A percentile compares a stretch with the other conserved stretches of the same genome.
Evolutionary conservation across 2,888 invertebrate species (phyloP).

Genomic region (Cosmorhoe ocellata): DNA sequence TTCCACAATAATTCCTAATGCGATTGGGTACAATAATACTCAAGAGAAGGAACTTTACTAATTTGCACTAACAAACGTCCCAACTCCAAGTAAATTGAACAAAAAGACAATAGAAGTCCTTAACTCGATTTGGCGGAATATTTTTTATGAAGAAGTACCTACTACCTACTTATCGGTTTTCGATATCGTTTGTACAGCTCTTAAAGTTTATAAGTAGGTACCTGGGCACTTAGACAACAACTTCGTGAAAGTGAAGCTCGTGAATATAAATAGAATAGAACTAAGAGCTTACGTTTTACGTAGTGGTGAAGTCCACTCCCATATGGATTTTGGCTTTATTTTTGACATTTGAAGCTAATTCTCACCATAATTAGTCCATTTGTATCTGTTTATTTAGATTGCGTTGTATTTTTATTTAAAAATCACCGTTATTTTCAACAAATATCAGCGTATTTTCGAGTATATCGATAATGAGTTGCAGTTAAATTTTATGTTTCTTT

Average conservation of each 20-base stretch:
- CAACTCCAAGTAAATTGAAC: slow-evolving; percentile 17
- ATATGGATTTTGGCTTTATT: too few relatives aligned
- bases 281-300: too few relatives aligned
- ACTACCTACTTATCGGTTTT: slow-evolving; percentile 33
- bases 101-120: slow-evolving; percentile 25
- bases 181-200: slow-evolving; percentile 28
- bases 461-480: too few relatives aligned
- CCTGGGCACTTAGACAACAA: neutral
- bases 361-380: too few relatives aligned
- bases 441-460: too few relatives aligned
- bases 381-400: too few relatives aligned
- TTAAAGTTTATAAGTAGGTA: slow-evolving; percentile 25
- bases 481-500: too few relatives aligned
- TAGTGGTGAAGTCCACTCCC: too few relatives aligned
- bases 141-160: slow-evolving; percentile 16
- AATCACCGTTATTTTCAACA: too few relatives aligned
- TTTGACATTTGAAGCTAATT: too few relatives aligned
- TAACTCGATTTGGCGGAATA: slow-evolving; percentile 20
- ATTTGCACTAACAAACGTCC: slow-evolving; percentile 36
- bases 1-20: slow-evolving; percentile 23
- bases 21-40: slow-evolving; percentile 27
- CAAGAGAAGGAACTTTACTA: slow-evolving; percentile 36
- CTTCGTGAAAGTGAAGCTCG: neutral
- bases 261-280: neutral
- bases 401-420: too few relatives aligned